phyloP scores from a whole-genome alignment of 2,113 vertebrate genomes.

The Aviceda subcristata region DNA sequence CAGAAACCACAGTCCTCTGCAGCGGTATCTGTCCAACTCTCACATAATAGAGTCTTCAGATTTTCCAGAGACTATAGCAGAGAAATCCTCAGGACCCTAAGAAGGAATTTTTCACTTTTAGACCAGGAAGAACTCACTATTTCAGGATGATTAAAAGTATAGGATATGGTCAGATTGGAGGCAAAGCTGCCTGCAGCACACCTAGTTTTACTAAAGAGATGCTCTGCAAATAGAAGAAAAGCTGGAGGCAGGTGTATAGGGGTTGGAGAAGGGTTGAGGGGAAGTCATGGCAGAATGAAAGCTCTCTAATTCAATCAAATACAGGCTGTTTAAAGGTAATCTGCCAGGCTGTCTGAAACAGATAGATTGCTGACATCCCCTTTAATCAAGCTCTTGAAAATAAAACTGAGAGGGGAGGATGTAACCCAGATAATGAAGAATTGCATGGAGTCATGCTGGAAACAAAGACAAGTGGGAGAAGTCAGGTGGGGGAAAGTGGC shows the following conservation, averaged over 20 bases:
- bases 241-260: not conserved
- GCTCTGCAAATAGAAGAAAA: not conserved
- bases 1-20: not conserved
- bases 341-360: conserved; percentile 10
- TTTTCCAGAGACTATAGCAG: not conserved
- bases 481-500: conserved; percentile 14
- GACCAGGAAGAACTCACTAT: not conserved
- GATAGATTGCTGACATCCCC: conserved; percentile 43
- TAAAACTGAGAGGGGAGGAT: not conserved
- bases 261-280: not conserved
- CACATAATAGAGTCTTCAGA: not conserved
- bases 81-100: not conserved
- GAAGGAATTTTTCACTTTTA: not conserved
- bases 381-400: conserved; percentile 53
- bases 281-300: not conserved
- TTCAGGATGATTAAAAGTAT: not conserved
- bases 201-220: not conserved
- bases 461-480: conserved; percentile 35
- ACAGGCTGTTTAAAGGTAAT: conserved; percentile 21
- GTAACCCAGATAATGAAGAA: conserved; percentile 55
- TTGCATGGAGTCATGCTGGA: conserved; percentile 26
- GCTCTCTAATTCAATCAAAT: conserved; percentile 2
- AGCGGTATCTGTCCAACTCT: rapidly evolving
- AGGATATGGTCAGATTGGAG: not conserved
- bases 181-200: not conserved